Percentiles rank a stretch among this genome's conserved stretches.
phyloP scores from a whole-genome alignment of 2,888 invertebrate species.

The Pteria penguin region DNA sequence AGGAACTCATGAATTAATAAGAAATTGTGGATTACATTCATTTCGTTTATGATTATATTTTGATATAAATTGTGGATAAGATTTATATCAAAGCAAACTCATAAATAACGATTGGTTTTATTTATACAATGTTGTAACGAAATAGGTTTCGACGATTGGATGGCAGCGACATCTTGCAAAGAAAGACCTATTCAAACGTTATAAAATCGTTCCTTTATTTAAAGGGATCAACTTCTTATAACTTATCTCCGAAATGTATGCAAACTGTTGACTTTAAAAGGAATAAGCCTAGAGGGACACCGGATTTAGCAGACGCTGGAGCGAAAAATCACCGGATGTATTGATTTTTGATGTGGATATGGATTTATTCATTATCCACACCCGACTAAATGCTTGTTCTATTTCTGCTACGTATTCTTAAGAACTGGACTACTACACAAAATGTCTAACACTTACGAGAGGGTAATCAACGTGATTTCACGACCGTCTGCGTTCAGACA shows the following conservation, averaged over 20 bases:
- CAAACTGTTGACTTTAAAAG: neutral
- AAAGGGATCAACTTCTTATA: neutral
- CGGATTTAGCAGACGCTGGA: neutral
- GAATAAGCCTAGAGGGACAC: neutral
- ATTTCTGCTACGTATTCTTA: neutral
- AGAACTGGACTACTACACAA: conserved; percentile 1
- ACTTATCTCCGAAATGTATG: neutral
- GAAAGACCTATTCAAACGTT: too few relatives aligned
- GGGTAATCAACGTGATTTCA: conserved; percentile 68
- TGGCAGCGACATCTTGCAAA: too few relatives aligned
- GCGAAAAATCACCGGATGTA: too few relatives aligned
- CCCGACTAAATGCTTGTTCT: neutral
- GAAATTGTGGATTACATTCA: too few relatives aligned
- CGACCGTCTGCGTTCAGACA: conserved; percentile 66
- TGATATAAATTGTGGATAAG: too few relatives aligned
- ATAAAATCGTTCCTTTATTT: too few relatives aligned
- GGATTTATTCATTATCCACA: neutral
- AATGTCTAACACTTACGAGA: conserved; percentile 62
- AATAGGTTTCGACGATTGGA: too few relatives aligned
- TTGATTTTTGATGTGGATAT: neutral
- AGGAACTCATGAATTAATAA: too few relatives aligned
- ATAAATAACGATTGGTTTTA: too few relatives aligned
- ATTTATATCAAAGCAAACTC: too few relatives aligned
- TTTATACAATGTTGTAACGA: too few relatives aligned
- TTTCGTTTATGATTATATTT: too few relatives aligned